A percentile compares a stretch with the other conserved stretches of the same genome.
Evolutionary conservation across 2,797 vertebrate genomes (phyloP).

Genomic region (Holocentrus rufus): DNA sequence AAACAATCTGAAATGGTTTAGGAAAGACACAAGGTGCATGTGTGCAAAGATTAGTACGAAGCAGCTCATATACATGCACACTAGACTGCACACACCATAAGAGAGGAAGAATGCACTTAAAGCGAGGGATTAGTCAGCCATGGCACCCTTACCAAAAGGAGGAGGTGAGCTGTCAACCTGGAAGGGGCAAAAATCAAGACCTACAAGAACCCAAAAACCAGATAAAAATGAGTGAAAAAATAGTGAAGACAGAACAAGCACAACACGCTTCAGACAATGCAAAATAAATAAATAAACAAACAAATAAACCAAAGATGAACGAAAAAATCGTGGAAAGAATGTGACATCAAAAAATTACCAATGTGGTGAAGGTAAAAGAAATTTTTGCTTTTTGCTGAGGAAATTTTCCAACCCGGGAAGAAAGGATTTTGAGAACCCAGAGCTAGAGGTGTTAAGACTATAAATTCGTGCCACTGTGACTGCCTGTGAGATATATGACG

Average conservation of each 20-base stretch:
- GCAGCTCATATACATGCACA: slow-evolving; percentile 68
- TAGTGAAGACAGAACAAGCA: slow-evolving; percentile 76
- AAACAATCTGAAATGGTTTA: slow-evolving; percentile 60
- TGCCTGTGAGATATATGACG: slow-evolving; percentile 70
- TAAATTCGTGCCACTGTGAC: slow-evolving; percentile 59
- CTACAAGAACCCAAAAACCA: slow-evolving; percentile 99
- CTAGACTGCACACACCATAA: slow-evolving; percentile 58
- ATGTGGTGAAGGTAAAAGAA: slow-evolving; percentile 55
- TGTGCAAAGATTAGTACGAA: slow-evolving; percentile 53
- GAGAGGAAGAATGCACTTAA: slow-evolving; percentile 78
- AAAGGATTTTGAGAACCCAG: slow-evolving; percentile 42
- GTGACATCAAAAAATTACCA: slow-evolving; percentile 47
- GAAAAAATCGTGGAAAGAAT: slow-evolving; percentile 71
- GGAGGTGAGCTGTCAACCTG: slow-evolving; percentile 98
- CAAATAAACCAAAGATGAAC: slow-evolving; percentile 65
- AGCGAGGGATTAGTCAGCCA: slow-evolving; percentile 86
- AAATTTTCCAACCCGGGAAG: slow-evolving; percentile 41
- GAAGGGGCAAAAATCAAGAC: slow-evolving; percentile 99
- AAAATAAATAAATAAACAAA: slow-evolving; percentile 53
- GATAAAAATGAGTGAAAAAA: slow-evolving; percentile 95
- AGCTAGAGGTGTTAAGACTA: slow-evolving; percentile 42
- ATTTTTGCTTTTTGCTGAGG: slow-evolving; percentile 46
- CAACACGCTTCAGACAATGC: slow-evolving; percentile 75
- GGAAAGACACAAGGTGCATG: slow-evolving; percentile 12
- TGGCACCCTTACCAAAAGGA: slow-evolving; percentile 97